Percentiles rank a stretch among this genome's conserved stretches.
phyloP scores from a whole-genome alignment of 2,888 invertebrate species.

The Ptychoptera albimana region DNA sequence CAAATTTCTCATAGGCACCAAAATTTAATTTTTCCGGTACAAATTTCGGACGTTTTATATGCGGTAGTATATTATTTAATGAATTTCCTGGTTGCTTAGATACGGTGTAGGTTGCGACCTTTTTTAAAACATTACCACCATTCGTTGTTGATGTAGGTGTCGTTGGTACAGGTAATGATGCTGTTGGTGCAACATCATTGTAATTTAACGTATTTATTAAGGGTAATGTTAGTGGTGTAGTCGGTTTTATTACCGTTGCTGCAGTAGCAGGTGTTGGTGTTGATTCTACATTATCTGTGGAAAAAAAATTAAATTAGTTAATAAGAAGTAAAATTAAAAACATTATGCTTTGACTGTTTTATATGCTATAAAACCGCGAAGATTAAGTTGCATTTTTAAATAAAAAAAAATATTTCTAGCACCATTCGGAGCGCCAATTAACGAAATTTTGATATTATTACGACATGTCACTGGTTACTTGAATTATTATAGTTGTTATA shows the following conservation, averaged over 20 bases:
- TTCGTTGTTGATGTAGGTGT: constrained; percentile 11
- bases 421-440: too few species aligned
- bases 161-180: not conserved
- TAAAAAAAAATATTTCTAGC: too few species aligned
- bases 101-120: constrained; percentile 68
- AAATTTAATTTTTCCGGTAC: constrained; percentile 78
- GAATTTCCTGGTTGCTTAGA: constrained; percentile 36
- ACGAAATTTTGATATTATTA: too few species aligned
- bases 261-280: constrained; percentile 4
- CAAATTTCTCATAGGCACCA: constrained; percentile 77
- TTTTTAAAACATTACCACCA: constrained; percentile 60
- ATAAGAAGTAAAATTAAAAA: too few species aligned
- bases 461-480: too few species aligned
- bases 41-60: constrained; percentile 52
- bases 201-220: not conserved
- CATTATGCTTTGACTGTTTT: too few species aligned
- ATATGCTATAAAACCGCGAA: not conserved
- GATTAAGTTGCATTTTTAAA: too few species aligned
- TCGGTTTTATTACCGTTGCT: constrained; percentile 8
- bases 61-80: constrained; percentile 8
- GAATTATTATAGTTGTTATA: too few species aligned
- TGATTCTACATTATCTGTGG: constrained; percentile 1
- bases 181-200: not conserved
- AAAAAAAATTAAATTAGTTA: too few species aligned
- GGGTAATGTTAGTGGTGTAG: constrained; percentile 8